Percentiles rank a stretch among this genome's conserved stretches.
Evolutionary conservation across 53 echinoderm and acorn worm species (phyloP).

Genomic region (Apostichopus leukothele): DNA sequence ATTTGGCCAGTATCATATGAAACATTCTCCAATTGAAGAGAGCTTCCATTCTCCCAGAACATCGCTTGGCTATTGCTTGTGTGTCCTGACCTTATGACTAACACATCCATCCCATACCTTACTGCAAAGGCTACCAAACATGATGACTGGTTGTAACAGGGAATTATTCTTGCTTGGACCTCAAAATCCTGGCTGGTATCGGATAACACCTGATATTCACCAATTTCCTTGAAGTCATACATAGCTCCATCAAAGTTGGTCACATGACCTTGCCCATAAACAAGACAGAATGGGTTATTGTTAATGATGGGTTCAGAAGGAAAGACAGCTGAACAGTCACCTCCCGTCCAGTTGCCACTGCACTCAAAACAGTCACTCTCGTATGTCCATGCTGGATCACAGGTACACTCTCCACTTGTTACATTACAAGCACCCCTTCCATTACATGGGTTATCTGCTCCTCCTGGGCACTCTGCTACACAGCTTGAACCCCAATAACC

Average conservation of each 20-base stretch:
- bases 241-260: conserved; percentile 71
- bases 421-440: conserved; percentile 65
- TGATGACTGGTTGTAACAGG: conserved; percentile 73
- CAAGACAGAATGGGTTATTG: conserved; percentile 55
- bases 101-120: conserved; percentile 43
- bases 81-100: conserved; percentile 70
- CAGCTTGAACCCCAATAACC: conserved; percentile 80
- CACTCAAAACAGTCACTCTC: conserved; percentile 77
- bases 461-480: conserved; percentile 69
- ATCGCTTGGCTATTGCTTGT: conserved; percentile 56
- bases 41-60: conserved; percentile 65
- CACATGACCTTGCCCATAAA: conserved; percentile 84
- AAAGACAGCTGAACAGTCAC: conserved; percentile 58
- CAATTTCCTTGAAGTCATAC: conserved; percentile 90
- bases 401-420: conserved; percentile 70
- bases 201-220: conserved; percentile 64
- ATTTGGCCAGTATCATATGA: conserved; percentile 50
- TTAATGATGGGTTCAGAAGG: conserved; percentile 50
- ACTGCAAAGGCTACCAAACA: conserved; percentile 70
- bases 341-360: conserved; percentile 72
- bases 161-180: conserved; percentile 68
- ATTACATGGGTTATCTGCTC: conserved; percentile 71
- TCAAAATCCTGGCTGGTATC: conserved; percentile 40
- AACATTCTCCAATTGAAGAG: conserved; percentile 43
- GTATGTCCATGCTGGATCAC: conserved; percentile 72